These are phyloP conservation scores for Trachelus stipa DNA, from an alignment of 2,888 invertebrate genomes.

Conservation along the genomic window DNA sequence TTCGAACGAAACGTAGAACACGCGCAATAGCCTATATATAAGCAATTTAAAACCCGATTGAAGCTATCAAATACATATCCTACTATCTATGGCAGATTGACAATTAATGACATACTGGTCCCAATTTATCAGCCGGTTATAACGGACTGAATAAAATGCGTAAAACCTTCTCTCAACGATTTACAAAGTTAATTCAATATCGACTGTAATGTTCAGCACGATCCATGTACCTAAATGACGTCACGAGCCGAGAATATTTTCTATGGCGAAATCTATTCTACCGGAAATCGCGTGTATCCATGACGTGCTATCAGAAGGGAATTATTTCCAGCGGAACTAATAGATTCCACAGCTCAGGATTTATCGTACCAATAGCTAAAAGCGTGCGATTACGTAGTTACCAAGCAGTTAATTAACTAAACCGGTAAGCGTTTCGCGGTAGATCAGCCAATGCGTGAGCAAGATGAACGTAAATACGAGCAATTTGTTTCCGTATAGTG, in stretches of 20 bases:
- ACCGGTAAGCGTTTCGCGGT: conserved; percentile 22
- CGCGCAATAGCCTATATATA: background rate
- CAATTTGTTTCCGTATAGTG: conserved; percentile 22
- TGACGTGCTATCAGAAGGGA: background rate
- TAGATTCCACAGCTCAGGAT: conserved; percentile 29
- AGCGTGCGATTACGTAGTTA: conserved; percentile 13
- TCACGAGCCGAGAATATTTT: background rate
- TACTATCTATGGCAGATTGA: conserved; percentile 29
- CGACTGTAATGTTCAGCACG: background rate
- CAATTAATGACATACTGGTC: conserved; percentile 49
- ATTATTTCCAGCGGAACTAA: background rate
- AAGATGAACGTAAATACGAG: conserved; percentile 33
- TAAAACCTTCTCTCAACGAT: background rate
- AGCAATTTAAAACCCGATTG: background rate
- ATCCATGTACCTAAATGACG: background rate
- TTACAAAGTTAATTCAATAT: background rate
- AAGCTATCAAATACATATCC: background rate
- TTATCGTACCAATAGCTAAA: conserved; percentile 23
- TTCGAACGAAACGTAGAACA: background rate
- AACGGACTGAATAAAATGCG: background rate
- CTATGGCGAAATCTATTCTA: background rate
- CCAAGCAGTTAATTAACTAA: conserved; percentile 40
- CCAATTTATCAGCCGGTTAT: conserved; percentile 5
- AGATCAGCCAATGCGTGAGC: conserved; percentile 25
- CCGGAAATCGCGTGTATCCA: background rate